These are phyloP conservation scores for Brachyptera putata DNA, from an alignment of 2,888 invertebrate species.

Conservation along the genomic window DNA sequence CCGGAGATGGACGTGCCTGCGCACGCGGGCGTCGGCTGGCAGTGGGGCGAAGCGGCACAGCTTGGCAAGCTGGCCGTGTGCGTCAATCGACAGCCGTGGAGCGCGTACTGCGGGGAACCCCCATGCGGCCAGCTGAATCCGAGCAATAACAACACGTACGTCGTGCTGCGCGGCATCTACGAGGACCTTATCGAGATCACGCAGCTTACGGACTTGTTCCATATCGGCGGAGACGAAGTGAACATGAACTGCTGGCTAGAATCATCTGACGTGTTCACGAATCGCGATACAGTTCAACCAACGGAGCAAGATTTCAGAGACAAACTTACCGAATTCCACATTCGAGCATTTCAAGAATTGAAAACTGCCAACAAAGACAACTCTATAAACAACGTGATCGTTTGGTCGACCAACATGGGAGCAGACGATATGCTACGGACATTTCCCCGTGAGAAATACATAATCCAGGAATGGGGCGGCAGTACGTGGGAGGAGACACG, in stretches of 20 bases:
- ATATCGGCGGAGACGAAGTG: constrained; percentile 42
- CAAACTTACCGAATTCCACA: constrained; percentile 35
- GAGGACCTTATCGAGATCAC: constrained; percentile 40
- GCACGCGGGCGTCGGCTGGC: constrained; percentile 41
- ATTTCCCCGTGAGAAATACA: constrained; percentile 53
- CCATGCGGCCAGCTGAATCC: constrained; percentile 42
- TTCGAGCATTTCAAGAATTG: constrained; percentile 56
- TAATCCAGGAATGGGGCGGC: constrained; percentile 77
- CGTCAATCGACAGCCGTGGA: constrained; percentile 38
- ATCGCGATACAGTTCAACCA: not conserved
- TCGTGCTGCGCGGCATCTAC: constrained; percentile 38
- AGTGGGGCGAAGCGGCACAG: constrained; percentile 34
- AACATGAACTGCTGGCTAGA: constrained; percentile 64
- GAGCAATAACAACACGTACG: constrained; percentile 36
- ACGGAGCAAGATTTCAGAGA: constrained; percentile 32
- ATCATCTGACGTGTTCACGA: not conserved
- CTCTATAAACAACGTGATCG: constrained; percentile 54
- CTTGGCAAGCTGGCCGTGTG: constrained; percentile 39
- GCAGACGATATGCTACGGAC: constrained; percentile 60
- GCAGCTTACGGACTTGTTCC: constrained; percentile 46
- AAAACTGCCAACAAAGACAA: constrained; percentile 56
- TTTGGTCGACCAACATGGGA: constrained; percentile 76
- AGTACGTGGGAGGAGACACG: constrained; percentile 77
- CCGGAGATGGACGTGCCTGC: constrained; percentile 43
- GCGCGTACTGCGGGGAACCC: constrained; percentile 39